Base-by-base conservation (phyloP, 2,113 vertebrate genomes). In the Galeopterus variegatus region DNA sequence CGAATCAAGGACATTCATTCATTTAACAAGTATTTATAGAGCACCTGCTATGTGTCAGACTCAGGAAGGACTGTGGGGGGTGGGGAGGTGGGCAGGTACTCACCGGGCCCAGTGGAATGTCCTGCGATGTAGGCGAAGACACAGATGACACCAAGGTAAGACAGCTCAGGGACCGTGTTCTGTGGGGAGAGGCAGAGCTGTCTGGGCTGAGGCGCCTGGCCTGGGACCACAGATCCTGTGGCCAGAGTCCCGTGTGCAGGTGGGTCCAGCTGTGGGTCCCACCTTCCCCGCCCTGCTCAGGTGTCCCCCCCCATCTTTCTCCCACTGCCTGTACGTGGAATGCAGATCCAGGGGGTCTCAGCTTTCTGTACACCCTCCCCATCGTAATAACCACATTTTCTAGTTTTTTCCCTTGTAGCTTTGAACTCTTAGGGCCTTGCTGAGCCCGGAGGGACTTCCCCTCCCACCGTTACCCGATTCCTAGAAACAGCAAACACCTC, bases 101-200 rank as follows among this genome's bases (percentile, higher is more conserved):
- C 93, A 99, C 99, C 99, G 94, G 99, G 99, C 85, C 99, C 99
- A 0, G 99, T 98, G 82, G 99, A 99, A 0, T 99, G 99, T 80
- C 99, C 99, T 0, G 98, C 98, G 97, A 99, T 97, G 97, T 99
- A 99, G 87, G 98, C 0, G 70, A 99, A 98, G 98, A 99, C 98
- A n/a, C 98, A 99, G 89, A 92, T 19, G 24, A 99, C 99, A 97
- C 99, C 99, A 45, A 99, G 54, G 76, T 99, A 99, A 0, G 99
- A 99, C 98, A 99, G 99, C 99, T 99, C 99, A 0, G 98, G 75
- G 75, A 99, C 83, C 0, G 23, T 41, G 88, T 1, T 11, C 98
- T 98, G 98, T 0, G 81, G 52, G 41, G 84, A 88, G 50, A 86
- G 82, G 54, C 15, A 17, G 60, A 18, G 48, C 26, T 17, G n/a